A percentile compares a stretch with the other conserved stretches of the same genome.
These are phyloP conservation scores for Xanthia icteritia DNA, from an alignment of 2,888 invertebrate genomes.

Conservation along the genomic window DNA sequence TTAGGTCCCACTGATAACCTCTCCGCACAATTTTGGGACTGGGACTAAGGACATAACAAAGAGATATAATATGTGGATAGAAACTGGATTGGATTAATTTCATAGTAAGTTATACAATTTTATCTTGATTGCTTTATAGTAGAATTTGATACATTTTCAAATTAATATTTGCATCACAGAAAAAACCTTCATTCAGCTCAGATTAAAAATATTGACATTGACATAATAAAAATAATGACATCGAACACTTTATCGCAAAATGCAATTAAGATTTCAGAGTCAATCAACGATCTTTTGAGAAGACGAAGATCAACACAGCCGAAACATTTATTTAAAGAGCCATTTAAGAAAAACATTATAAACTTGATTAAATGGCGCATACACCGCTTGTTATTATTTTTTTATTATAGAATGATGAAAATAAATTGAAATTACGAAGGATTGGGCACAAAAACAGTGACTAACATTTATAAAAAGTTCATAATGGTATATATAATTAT, in stretches of 20 bases:
- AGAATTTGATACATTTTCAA: background rate
- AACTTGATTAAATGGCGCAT: too few species aligned
- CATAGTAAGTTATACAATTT: conserved; percentile 8
- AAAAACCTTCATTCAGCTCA: background rate
- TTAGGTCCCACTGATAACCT: conserved; percentile 88
- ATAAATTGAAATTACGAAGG: conserved; percentile 4
- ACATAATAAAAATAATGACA: too few species aligned
- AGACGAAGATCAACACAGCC: background rate
- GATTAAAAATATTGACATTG: background rate
- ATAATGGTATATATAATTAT: background rate
- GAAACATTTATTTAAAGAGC: background rate
- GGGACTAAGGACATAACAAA: conserved; percentile 70
- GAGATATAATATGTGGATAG: conserved; percentile 62
- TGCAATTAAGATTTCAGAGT: background rate
- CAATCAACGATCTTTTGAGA: conserved; percentile 3
- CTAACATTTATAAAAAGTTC: conserved; percentile 21
- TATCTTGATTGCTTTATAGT: conserved; percentile 10
- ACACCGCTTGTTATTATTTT: background rate
- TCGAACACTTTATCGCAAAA: background rate
- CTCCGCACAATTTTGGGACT: conserved; percentile 80
- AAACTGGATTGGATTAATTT: conserved; percentile 70
- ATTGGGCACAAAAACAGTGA: conserved; percentile 18
- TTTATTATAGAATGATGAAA: conserved; percentile 1
- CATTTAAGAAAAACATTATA: background rate
- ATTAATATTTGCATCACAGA: background rate